Conservation (phyloP, 2,113 vertebrate species). For the Notothenia coriiceps region DNA sequence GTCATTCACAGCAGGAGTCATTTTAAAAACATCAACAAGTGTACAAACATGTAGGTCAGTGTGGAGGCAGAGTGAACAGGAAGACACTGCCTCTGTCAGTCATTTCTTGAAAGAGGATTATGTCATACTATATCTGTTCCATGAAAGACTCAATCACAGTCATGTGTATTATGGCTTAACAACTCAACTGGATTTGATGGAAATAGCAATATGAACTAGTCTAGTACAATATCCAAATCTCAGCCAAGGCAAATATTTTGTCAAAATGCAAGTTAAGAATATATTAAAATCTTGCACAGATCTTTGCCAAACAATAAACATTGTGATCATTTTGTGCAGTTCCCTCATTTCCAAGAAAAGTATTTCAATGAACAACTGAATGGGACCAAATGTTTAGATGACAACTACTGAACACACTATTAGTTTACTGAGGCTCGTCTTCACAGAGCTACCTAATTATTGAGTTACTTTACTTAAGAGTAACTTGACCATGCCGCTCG, state of each 20-base stretch:
- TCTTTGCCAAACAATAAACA: too few relatives aligned
- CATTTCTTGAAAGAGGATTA: neutral
- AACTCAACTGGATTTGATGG: too few relatives aligned
- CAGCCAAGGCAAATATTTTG: too few relatives aligned
- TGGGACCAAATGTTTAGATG: too few relatives aligned
- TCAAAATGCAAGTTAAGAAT: too few relatives aligned
- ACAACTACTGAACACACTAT: neutral
- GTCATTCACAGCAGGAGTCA: neutral
- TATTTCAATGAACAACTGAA: too few relatives aligned
- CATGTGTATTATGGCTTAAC: neutral
- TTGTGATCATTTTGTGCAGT: neutral
- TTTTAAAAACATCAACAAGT: conserved; percentile 24
- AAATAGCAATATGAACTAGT: too few relatives aligned
- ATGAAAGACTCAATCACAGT: neutral
- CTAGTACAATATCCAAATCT: too few relatives aligned
- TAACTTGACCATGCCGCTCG: too few relatives aligned
- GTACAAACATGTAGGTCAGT: conserved; percentile 59
- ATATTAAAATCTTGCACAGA: too few relatives aligned
- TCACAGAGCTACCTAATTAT: too few relatives aligned
- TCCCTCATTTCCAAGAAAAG: neutral
- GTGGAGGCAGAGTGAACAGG: conserved; percentile 37
- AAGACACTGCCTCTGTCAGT: conserved; percentile 9
- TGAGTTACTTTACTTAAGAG: too few relatives aligned
- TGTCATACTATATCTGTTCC: conserved; percentile 19
- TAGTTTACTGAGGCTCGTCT: neutral